A percentile compares a stretch with the other conserved stretches of the same genome.
phyloP scores from a whole-genome alignment of 2,888 invertebrate genomes.

The Scotopteryx bipunctaria region DNA sequence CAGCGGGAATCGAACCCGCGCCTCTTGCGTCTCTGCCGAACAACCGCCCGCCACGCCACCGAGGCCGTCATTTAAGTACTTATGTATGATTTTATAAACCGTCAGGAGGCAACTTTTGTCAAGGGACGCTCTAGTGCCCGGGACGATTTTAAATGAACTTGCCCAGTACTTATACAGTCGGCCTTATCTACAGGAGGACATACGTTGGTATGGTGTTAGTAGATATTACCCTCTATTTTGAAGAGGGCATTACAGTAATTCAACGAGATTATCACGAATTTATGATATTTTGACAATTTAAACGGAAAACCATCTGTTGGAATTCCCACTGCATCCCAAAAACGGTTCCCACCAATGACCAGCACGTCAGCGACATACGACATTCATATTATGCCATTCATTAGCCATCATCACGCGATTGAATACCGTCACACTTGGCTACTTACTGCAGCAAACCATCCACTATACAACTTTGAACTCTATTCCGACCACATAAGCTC shows the following conservation, averaged over 20 bases:
- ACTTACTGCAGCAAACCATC: conserved; percentile 38
- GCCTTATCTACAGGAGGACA: too few species aligned
- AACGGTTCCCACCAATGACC: conserved; percentile 33
- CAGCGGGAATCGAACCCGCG: too few species aligned
- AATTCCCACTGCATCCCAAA: conserved; percentile 23
- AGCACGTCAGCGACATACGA: conserved; percentile 65
- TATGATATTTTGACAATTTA: conserved; percentile 23
- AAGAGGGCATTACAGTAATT: neutral
- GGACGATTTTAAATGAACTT: too few species aligned
- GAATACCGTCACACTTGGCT: conserved; percentile 65
- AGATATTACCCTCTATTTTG: neutral
- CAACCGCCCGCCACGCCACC: too few species aligned
- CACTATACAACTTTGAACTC: conserved; percentile 32
- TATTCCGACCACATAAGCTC: conserved; percentile 3
- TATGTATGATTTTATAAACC: too few species aligned
- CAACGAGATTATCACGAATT: conserved; percentile 7
- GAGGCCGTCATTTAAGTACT: too few species aligned
- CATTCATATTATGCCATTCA: conserved; percentile 65
- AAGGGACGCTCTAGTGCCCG: too few species aligned
- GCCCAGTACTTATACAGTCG: too few species aligned
- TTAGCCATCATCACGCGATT: conserved; percentile 73
- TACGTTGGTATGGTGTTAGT: too few species aligned
- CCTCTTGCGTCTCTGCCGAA: too few species aligned
- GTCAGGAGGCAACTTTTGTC: too few species aligned
- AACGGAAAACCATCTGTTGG: conserved; percentile 27